Conservation (phyloP, 2,113 vertebrate species). For the Nothoprocta pentlandii region DNA sequence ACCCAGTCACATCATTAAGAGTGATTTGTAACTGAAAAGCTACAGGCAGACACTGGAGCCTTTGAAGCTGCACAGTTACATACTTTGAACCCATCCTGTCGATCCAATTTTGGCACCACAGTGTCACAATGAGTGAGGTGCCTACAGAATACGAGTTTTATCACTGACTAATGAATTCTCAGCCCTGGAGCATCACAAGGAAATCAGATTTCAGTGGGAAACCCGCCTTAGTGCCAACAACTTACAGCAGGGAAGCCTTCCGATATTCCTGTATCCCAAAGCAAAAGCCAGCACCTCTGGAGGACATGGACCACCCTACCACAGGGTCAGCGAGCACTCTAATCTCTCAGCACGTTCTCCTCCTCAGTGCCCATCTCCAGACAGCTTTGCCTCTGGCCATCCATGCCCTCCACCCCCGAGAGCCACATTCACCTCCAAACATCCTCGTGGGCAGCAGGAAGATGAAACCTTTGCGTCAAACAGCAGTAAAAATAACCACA, state of each 20-base stretch:
- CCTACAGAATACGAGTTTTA: neutral
- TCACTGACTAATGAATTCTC: neutral
- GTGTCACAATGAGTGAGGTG: neutral
- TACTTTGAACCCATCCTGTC: neutral
- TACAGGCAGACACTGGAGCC: too few species aligned
- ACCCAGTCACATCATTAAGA: neutral
- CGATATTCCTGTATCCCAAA: neutral
- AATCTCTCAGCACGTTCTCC: accelerated
- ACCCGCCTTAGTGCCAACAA: neutral
- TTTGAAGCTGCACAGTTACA: neutral
- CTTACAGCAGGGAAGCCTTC: neutral
- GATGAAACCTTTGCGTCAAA: neutral
- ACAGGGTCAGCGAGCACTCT: neutral
- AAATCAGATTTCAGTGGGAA: neutral
- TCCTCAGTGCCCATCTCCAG: neutral
- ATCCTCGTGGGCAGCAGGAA: neutral
- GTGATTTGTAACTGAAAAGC: neutral
- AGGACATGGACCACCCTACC: neutral
- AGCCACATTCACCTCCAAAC: neutral
- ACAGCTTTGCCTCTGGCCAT: neutral
- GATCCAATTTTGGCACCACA: neutral
- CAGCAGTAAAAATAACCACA: neutral
- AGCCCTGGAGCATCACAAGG: neutral
- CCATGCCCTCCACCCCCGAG: neutral
- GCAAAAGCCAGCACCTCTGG: neutral